A percentile compares a stretch with the other conserved stretches of the same genome.
These are phyloP conservation scores for Pampus argenteus DNA, from an alignment of 2,797 vertebrate genomes.

Conservation along the genomic window DNA sequence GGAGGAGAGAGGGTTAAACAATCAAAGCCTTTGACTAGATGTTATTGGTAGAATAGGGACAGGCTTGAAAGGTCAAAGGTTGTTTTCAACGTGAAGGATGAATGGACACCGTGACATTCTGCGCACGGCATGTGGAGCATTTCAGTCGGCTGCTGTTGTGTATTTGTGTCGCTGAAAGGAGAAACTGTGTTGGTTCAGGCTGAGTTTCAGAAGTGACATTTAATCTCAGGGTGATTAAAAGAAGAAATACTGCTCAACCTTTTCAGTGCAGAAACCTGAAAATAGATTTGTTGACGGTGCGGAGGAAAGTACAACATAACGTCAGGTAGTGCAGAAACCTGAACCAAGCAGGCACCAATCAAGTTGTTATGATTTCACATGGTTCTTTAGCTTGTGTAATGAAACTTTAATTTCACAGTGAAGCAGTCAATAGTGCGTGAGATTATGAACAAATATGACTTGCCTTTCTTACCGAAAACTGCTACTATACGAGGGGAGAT, in stretches of 20 bases:
- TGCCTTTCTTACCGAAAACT: not conserved
- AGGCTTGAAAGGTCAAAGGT: constrained; percentile 66
- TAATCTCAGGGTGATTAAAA: constrained; percentile 55
- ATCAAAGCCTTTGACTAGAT: constrained; percentile 72
- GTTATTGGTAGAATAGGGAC: constrained; percentile 49
- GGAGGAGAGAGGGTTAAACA: constrained; percentile 66
- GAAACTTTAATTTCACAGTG: not conserved
- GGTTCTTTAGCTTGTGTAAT: not conserved
- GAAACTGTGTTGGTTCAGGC: constrained; percentile 56
- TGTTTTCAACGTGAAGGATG: constrained; percentile 57
- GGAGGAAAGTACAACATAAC: constrained; percentile 17
- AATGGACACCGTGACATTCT: constrained; percentile 61
- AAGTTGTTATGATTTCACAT: not conserved
- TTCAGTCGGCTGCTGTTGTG: constrained; percentile 26
- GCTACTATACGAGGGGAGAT: too few relatives aligned
- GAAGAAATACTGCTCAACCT: constrained; percentile 46
- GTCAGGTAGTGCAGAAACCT: constrained; percentile 7
- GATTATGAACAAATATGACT: not conserved
- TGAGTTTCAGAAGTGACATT: constrained; percentile 67
- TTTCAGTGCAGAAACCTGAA: constrained; percentile 42
- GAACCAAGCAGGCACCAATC: constrained; percentile 9
- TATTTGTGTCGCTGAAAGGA: constrained; percentile 34
- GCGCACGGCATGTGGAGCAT: constrained; percentile 64
- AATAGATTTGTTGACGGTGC: constrained; percentile 62
- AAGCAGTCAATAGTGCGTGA: not conserved